A percentile compares a stretch with the other conserved stretches of the same genome.
Evolutionary conservation across 2,113 vertebrate species (phyloP).

Genomic region (Megalops atlanticus): DNA sequence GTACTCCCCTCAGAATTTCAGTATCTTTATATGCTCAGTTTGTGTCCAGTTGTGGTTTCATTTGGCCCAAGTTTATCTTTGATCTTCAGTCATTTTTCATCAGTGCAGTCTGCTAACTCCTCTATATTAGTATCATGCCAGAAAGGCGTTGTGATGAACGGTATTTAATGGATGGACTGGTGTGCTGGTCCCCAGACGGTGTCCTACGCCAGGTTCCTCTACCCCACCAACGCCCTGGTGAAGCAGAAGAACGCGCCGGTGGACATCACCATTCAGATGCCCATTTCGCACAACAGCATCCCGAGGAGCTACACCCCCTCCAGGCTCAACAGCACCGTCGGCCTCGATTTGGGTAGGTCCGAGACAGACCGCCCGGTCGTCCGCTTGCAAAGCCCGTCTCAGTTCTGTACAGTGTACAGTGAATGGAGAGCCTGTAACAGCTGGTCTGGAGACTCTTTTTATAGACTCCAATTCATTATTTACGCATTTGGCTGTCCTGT

Average conservation of each 20-base stretch:
- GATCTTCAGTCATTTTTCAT: constrained; percentile 1
- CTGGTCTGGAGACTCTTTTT: neutral
- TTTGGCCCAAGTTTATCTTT: neutral
- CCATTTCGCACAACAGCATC: constrained; percentile 68
- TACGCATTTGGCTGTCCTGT: neutral
- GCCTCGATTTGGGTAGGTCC: constrained; percentile 81
- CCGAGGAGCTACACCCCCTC: constrained; percentile 71
- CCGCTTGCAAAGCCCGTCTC: too few relatives aligned
- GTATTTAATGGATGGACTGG: neutral
- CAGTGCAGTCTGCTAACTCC: neutral
- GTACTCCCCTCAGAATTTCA: too few relatives aligned
- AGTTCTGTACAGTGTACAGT: neutral
- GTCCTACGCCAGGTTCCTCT: constrained; percentile 93
- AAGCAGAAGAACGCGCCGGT: constrained; percentile 71
- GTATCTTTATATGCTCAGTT: too few relatives aligned
- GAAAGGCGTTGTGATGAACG: neutral
- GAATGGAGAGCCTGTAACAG: neutral
- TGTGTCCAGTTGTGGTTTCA: too few relatives aligned
- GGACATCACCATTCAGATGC: constrained; percentile 67
- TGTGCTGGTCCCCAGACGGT: constrained; percentile 75
- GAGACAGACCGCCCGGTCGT: too few relatives aligned
- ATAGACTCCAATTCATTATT: neutral
- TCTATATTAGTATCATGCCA: neutral
- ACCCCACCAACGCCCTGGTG: constrained; percentile 90
- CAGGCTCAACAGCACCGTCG: constrained; percentile 75